Evolutionary conservation across 1,140 invertebrate species (phyloP).

Genomic region (Tribolium castaneum): DNA sequence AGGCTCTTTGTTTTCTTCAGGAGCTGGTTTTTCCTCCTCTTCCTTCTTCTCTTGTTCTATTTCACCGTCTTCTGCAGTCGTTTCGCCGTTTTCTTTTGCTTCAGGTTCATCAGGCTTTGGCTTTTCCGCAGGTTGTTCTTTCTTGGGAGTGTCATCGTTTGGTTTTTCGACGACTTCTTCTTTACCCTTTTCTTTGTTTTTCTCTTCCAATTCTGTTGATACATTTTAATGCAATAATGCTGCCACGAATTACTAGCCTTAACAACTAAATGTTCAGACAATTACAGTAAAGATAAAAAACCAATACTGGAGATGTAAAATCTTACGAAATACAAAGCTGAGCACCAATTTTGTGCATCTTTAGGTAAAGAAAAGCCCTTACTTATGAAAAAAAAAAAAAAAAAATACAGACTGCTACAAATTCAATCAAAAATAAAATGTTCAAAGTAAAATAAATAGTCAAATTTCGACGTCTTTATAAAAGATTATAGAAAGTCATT

Average conservation of each 20-base stretch:
- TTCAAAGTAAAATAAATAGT: no score
- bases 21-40: constrained; percentile 47
- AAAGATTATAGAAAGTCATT: no score
- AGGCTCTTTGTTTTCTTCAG: constrained; percentile 50
- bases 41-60: constrained; percentile 59
- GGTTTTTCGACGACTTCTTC: constrained; percentile 62
- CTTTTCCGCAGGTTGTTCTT: constrained; percentile 53
- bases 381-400: no score
- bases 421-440: no score
- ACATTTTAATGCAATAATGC: not conserved
- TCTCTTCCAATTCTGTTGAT: constrained; percentile 63
- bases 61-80: constrained; percentile 48
- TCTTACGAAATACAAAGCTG: no score
- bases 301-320: no score
- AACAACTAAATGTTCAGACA: no score
- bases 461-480: no score
- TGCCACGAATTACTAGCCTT: constrained; percentile 27
- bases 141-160: constrained; percentile 58
- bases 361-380: no score
- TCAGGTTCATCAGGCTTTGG: constrained; percentile 61
- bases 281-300: no score
- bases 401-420: no score
- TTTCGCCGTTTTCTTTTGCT: constrained; percentile 57
- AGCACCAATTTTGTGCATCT: no score
- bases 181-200: constrained; percentile 61